Percentiles rank a stretch among this genome's conserved stretches.
These are phyloP conservation scores for Chelmon rostratus DNA, from an alignment of 2,797 vertebrate species.

Conservation along the genomic window DNA sequence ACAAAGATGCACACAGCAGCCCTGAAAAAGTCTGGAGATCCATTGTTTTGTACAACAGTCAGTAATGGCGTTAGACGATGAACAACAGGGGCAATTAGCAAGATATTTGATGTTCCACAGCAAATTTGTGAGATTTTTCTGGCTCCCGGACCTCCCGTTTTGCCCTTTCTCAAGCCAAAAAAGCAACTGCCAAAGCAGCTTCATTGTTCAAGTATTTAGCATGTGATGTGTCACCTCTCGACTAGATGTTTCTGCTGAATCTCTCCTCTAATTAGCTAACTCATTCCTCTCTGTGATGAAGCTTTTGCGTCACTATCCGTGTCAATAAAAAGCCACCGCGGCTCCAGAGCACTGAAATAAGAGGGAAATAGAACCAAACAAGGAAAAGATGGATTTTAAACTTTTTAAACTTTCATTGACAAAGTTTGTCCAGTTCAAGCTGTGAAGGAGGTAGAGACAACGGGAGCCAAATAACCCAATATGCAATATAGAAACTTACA, in stretches of 20 bases:
- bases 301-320: slow-evolving; percentile 15
- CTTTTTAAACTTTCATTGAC: neutral
- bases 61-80: neutral
- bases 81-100: slow-evolving; percentile 12
- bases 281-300: slow-evolving; percentile 13
- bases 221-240: slow-evolving; percentile 30
- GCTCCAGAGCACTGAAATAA: neutral
- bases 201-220: slow-evolving; percentile 17
- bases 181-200: slow-evolving; percentile 15
- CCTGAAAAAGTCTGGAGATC: neutral
- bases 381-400: neutral
- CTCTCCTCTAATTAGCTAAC: slow-evolving; percentile 8
- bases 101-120: neutral
- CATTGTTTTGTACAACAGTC: neutral
- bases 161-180: slow-evolving; percentile 25
- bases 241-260: slow-evolving; percentile 25
- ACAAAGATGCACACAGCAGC: neutral
- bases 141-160: slow-evolving; percentile 12
- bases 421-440: neutral
- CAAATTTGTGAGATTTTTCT: slow-evolving; percentile 21
- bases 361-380: neutral
- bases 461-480: neutral
- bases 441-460: neutral
- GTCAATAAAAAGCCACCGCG: slow-evolving; percentile 16
- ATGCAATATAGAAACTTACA: too few relatives aligned